Conservation (phyloP, 2,113 vertebrate species). For the Ceyx melanurus region DNA sequence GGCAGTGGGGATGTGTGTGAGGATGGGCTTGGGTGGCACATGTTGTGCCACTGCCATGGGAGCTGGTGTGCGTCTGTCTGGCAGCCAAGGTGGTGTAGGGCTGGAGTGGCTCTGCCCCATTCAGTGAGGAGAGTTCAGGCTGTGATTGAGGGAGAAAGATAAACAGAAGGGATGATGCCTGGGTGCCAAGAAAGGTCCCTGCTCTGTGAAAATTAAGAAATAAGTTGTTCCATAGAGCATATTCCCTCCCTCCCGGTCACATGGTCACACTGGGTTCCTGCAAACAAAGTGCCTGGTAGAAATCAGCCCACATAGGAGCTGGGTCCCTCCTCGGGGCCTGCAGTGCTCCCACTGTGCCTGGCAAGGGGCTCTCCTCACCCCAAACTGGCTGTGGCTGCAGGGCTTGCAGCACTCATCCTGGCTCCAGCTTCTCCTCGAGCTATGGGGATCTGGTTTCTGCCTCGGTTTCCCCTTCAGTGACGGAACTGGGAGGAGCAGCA, state of each 20-base stretch:
- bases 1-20: neutral
- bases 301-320: neutral
- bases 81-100: neutral
- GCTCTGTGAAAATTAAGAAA: neutral
- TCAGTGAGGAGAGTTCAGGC: rapidly evolving
- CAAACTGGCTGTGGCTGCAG: rapidly evolving
- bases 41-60: rapidly evolving
- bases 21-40: neutral
- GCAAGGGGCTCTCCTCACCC: neutral
- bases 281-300: conserved; percentile 54
- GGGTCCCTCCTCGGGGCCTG: neutral
- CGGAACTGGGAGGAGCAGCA: neutral
- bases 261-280: neutral
- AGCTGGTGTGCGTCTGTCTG: neutral
- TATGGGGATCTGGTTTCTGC: neutral
- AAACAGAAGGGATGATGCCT: neutral
- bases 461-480: neutral
- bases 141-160: neutral
- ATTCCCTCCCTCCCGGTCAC: neutral
- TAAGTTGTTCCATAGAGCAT: neutral
- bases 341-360: neutral
- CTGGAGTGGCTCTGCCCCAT: neutral
- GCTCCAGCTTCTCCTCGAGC: neutral
- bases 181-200: neutral
- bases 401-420: neutral